Evolutionary conservation across 2,797 vertebrate genomes (phyloP).

Genomic region (Streptopelia turtur): DNA sequence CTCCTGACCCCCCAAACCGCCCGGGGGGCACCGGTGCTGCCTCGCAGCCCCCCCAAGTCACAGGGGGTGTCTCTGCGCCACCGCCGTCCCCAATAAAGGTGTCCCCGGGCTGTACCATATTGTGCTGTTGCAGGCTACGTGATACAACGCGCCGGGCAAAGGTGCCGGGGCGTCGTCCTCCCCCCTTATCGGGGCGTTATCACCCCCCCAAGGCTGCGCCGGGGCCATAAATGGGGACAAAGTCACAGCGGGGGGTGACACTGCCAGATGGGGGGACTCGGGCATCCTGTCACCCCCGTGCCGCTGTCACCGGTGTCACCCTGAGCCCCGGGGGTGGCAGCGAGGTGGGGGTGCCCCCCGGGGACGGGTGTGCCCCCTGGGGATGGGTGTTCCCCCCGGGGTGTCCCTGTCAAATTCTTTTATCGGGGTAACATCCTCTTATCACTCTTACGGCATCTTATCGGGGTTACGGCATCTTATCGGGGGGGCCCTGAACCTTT

Average conservation of each 20-base stretch:
- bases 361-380: no score
- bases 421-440: no score
- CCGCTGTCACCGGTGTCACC: no score
- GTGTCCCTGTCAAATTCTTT: no score
- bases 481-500: not conserved
- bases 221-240: no score
- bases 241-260: no score
- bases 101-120: fast-evolving
- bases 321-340: no score
- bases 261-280: no score
- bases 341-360: no score
- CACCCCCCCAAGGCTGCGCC: not conserved
- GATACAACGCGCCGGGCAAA: not conserved
- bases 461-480: not conserved
- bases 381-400: no score
- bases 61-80: fast-evolving
- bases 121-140: not conserved
- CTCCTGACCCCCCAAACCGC: not conserved
- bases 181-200: not conserved
- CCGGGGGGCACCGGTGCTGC: fast-evolving
- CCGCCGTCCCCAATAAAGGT: not conserved
- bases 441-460: not conserved
- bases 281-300: no score
- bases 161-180: not conserved
- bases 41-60: no score